Evolutionary conservation across 2,888 invertebrate genomes (phyloP), one percentile per base, ranked within the genome.

Genomic region (Cheiracanthium punctorium): DNA sequence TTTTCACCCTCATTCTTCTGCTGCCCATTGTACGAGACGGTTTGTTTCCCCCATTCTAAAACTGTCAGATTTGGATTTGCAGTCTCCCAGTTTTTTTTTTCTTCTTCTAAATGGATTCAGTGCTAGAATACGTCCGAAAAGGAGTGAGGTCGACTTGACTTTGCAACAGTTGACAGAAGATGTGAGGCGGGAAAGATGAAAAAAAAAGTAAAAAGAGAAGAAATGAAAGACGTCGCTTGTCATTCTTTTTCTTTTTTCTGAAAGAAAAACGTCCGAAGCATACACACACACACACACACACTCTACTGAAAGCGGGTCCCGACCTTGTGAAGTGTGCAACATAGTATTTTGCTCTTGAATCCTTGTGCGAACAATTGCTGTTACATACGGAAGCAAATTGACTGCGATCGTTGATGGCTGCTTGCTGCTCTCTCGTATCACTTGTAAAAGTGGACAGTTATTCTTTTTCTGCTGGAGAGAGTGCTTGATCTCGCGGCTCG

Each of bases 21-120:
- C 58, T 24, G 58, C 24, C 58, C 24, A 58, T 58, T 58, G 24
- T 58, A 58, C 1, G 24, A 48, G 43, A 58, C 12, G 24, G 20
- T 79, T 33, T 67, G 33, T 71, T 30, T 33, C 52, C 17, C 24
- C 37, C 28, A n/a, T n/a, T n/a, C 24, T 75, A 65, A 37, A 80
- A 64, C 72, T 43, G 80, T 43, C 65, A 67, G 32, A n/a, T n/a
- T n/a, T n/a, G n/a, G n/a, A n/a, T 30, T 71, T 43, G 58, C 12
- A 20, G 17, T 58, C 58, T 58, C 24, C 4, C 24, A 58, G 20
- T 58, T 58, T 58, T 24, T 58, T 58, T 58, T 58, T 58, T 58
- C 58, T 58, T 58, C 43, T 48, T 10, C 17, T 58, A 24, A 24
- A 24, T 24, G 58, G 24, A 58, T 17, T 37, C 24, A 12, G 58